These are phyloP conservation scores for Riparia riparia DNA, from an alignment of 2,113 vertebrate species.

Conservation along the genomic window DNA sequence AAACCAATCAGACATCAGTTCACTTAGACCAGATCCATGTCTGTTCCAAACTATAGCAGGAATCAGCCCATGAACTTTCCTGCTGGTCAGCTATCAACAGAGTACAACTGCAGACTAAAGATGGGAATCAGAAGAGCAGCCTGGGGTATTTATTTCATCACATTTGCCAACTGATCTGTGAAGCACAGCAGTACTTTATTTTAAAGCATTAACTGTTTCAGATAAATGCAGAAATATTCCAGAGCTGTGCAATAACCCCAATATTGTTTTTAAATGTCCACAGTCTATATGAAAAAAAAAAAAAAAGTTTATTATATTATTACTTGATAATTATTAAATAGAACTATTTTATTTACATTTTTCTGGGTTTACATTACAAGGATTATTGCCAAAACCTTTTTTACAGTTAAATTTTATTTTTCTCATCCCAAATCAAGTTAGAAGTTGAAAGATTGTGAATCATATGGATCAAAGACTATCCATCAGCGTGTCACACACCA, in stretches of 20 bases:
- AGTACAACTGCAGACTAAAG: not conserved
- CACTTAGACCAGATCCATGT: not conserved
- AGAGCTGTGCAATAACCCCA: not conserved
- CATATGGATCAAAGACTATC: slow-evolving; percentile 61
- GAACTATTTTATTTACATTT: not conserved
- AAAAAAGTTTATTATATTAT: not conserved
- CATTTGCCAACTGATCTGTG: not conserved
- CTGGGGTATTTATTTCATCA: not conserved
- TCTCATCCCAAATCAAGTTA: not conserved
- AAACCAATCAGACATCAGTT: not conserved
- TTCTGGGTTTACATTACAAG: not conserved
- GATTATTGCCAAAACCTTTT: not conserved
- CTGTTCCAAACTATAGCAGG: not conserved
- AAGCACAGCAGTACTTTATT: not conserved
- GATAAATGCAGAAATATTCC: not conserved
- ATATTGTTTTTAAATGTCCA: not conserved
- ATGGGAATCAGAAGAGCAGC: not conserved
- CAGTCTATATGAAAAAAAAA: not conserved
- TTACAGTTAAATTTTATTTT: not conserved
- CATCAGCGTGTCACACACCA: slow-evolving; percentile 76
- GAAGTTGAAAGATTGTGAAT: slow-evolving; percentile 34
- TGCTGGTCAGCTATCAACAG: not conserved
- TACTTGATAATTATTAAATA: not conserved
- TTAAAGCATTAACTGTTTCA: not conserved
- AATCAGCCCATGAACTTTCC: not conserved